A percentile compares a stretch with the other conserved stretches of the same genome.
Evolutionary conservation across 2,888 invertebrate species (phyloP).

Genomic region (Orthosia cruda): DNA sequence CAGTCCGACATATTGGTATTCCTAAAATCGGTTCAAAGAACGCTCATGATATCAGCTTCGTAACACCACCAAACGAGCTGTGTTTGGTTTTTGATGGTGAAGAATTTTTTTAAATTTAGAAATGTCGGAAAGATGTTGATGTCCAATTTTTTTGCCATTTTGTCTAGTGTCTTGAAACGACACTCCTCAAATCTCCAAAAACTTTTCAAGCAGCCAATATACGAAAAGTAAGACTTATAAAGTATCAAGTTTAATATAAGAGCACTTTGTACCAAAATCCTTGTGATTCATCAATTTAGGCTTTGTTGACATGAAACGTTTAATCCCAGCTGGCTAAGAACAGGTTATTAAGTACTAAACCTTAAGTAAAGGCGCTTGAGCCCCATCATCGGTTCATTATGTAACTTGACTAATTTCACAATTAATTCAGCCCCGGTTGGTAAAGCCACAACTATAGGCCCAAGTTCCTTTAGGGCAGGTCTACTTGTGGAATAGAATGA

Average conservation of each 20-base stretch:
- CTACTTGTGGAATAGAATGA: constrained; percentile 44
- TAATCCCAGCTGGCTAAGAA: constrained; percentile 71
- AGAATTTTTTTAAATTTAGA: not conserved
- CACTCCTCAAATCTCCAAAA: not conserved
- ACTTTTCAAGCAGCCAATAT: constrained; percentile 21
- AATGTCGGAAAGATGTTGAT: not conserved
- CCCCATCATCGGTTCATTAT: constrained; percentile 69
- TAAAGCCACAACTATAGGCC: constrained; percentile 67
- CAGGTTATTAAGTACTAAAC: constrained; percentile 79
- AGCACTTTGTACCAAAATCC: constrained; percentile 44
- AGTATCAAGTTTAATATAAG: constrained; percentile 29
- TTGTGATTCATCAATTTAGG: constrained; percentile 60
- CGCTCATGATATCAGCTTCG: not conserved
- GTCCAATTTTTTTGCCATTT: not conserved
- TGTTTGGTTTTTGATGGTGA: not conserved
- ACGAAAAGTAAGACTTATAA: constrained; percentile 16
- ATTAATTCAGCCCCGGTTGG: constrained; percentile 72
- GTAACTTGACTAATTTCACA: constrained; percentile 75
- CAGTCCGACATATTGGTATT: not conserved
- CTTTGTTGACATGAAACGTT: constrained; percentile 67
- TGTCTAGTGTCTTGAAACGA: not conserved
- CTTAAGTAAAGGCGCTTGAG: constrained; percentile 72
- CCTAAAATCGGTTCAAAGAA: not conserved
- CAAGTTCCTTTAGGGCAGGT: constrained; percentile 46
- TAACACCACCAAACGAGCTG: too few species aligned